phyloP scores from a whole-genome alignment of 2,113 vertebrate genomes.

The Tachysurus vachellii region DNA sequence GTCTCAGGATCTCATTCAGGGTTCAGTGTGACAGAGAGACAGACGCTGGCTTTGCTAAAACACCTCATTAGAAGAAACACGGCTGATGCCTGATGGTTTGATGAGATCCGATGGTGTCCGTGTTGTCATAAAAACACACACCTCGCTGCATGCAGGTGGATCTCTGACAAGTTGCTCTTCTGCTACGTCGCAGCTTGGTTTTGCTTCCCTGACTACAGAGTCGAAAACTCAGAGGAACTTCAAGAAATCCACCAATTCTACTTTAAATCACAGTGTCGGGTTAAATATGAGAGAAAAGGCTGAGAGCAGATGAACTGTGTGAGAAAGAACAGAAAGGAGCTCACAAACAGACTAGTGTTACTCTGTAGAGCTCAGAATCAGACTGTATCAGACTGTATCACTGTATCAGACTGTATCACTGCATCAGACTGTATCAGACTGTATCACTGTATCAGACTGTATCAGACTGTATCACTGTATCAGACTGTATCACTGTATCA shows the following conservation, averaged over 20 bases:
- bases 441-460: too few relatives aligned
- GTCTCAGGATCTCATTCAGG: not conserved
- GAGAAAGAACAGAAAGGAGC: not conserved
- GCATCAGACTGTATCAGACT: too few relatives aligned
- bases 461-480: too few relatives aligned
- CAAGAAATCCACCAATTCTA: not conserved
- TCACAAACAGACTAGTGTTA: too few relatives aligned
- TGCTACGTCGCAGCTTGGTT: not conserved
- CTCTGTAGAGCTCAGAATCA: too few relatives aligned
- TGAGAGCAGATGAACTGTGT: not conserved
- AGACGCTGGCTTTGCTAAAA: not conserved
- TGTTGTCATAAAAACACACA: conserved; percentile 7
- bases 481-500: too few relatives aligned
- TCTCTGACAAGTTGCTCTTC: not conserved
- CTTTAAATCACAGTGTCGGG: conserved; percentile 1
- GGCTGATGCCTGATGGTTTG: not conserved
- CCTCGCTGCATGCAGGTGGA: not conserved
- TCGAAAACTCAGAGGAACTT: not conserved
- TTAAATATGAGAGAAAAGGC: not conserved
- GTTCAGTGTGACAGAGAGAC: conserved; percentile 5
- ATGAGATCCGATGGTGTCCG: not conserved
- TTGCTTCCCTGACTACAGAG: not conserved
- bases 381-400: too few relatives aligned
- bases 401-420: too few relatives aligned
- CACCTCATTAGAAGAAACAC: not conserved